Conservation (phyloP, 2,797 vertebrate genomes). For the Masticophis lateralis region DNA sequence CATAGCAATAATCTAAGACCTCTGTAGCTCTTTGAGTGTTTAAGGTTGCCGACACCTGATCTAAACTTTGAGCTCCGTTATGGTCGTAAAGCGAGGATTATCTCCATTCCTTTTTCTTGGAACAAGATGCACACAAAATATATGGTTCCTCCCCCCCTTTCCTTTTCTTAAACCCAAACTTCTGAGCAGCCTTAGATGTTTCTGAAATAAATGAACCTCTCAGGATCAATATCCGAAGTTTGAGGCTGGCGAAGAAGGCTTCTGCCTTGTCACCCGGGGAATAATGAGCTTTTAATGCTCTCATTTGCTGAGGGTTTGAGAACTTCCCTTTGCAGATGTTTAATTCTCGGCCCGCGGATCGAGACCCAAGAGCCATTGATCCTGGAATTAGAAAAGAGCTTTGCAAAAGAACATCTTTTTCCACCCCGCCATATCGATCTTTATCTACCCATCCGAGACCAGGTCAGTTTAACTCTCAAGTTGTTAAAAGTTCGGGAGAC, state of each 20-base stretch:
- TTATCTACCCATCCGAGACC: background rate
- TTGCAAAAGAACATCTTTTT: background rate
- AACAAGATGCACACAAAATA: background rate
- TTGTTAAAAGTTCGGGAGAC: background rate
- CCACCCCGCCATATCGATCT: background rate
- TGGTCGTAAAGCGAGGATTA: too few relatives aligned
- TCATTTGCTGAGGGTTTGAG: constrained; percentile 12
- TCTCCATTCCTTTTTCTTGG: background rate
- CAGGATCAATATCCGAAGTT: constrained; percentile 29
- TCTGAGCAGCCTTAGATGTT: constrained; percentile 34
- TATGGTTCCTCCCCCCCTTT: too few relatives aligned
- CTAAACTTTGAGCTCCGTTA: too few relatives aligned
- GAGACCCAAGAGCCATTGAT: constrained; percentile 1
- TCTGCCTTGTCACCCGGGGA: constrained; percentile 33
- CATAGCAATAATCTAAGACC: too few relatives aligned
- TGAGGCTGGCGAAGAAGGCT: constrained; percentile 20
- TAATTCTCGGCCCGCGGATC: background rate
- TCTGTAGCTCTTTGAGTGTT: too few relatives aligned
- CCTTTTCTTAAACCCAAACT: background rate
- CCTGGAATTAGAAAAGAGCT: background rate
- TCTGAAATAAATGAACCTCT: constrained; percentile 42
- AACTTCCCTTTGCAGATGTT: background rate
- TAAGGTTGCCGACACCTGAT: too few relatives aligned
- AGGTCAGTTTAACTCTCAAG: background rate
- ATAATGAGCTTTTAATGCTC: constrained; percentile 32